Conservation (phyloP, 2,797 vertebrate species). For the Chelon auratus region DNA sequence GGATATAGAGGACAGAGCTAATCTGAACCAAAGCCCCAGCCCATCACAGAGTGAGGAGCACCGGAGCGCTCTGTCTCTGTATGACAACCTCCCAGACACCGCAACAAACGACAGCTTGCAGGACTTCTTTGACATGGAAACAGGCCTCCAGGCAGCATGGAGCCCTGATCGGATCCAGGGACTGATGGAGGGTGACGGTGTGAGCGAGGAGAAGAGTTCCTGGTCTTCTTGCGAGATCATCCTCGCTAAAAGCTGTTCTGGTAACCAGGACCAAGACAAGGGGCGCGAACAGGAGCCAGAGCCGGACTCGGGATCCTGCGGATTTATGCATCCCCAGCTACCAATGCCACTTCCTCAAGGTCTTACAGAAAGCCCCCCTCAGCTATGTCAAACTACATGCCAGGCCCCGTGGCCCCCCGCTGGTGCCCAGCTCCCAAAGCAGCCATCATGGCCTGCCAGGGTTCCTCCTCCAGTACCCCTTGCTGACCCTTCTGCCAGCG, state of each 20-base stretch:
- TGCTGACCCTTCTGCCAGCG: constrained; percentile 75
- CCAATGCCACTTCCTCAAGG: constrained; percentile 20
- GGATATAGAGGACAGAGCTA: constrained; percentile 50
- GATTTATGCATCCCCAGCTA: constrained; percentile 23
- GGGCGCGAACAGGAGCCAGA: constrained; percentile 50
- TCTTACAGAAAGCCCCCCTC: constrained; percentile 20
- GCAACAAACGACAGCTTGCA: constrained; percentile 46
- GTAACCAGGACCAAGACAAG: constrained; percentile 52
- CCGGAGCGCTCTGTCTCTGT: constrained; percentile 78
- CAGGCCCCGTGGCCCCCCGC: constrained; percentile 40
- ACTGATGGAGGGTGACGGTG: constrained; percentile 38
- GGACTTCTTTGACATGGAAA: constrained; percentile 62
- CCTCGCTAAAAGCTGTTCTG: constrained; percentile 47
- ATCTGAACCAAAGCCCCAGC: constrained; percentile 52
- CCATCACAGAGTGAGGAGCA: constrained; percentile 67
- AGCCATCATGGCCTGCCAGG: constrained; percentile 47
- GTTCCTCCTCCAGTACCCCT: constrained; percentile 73
- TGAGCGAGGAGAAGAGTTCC: constrained; percentile 58
- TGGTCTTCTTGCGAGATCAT: constrained; percentile 79
- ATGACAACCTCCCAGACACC: constrained; percentile 76
- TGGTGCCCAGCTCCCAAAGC: constrained; percentile 31
- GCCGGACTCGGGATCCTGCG: constrained; percentile 62
- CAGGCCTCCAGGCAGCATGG: constrained; percentile 49
- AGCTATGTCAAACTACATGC: constrained; percentile 25
- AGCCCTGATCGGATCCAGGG: constrained; percentile 45